Conservation (phyloP, 2,888 invertebrate genomes). For the Stenoptilia bipunctidactyla region DNA sequence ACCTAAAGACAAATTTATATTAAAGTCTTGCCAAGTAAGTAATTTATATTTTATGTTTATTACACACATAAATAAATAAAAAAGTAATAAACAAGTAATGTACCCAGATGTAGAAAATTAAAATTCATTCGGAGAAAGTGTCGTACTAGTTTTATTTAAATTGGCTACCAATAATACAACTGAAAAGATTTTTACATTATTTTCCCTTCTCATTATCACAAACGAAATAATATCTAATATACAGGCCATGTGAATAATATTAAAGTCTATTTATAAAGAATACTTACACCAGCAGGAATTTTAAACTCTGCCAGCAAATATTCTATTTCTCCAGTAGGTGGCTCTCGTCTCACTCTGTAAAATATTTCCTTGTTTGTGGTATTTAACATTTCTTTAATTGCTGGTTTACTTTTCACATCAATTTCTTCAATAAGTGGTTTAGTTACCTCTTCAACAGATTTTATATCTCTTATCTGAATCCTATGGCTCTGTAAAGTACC, state of each 20-base stretch:
- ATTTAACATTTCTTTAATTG: slow-evolving; percentile 14
- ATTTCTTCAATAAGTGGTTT: slow-evolving; percentile 75
- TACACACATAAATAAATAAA: too few species aligned
- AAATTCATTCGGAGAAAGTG: too few species aligned
- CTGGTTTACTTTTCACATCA: slow-evolving; percentile 22
- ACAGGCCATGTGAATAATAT: too few species aligned
- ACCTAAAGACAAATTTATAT: slow-evolving; percentile 41
- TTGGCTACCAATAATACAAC: too few species aligned
- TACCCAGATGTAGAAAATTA: too few species aligned
- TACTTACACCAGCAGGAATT: slow-evolving; percentile 68
- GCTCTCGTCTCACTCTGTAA: slow-evolving; percentile 72
- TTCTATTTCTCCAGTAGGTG: slow-evolving; percentile 62
- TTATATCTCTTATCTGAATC: slow-evolving; percentile 78
- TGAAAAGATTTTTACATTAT: too few species aligned
- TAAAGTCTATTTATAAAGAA: not conserved
- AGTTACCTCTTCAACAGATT: slow-evolving; percentile 39
- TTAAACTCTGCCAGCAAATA: slow-evolving; percentile 74
- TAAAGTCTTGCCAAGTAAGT: not conserved
- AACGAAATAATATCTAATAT: too few species aligned
- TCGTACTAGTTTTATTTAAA: too few species aligned
- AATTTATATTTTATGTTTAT: too few species aligned
- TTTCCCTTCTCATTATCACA: too few species aligned
- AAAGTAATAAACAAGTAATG: too few species aligned
- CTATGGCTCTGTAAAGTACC: slow-evolving; percentile 81
- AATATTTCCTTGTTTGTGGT: slow-evolving; percentile 53